These are phyloP conservation scores for Odontocerum albicorne DNA, from an alignment of 2,888 invertebrate genomes.

Conservation along the genomic window DNA sequence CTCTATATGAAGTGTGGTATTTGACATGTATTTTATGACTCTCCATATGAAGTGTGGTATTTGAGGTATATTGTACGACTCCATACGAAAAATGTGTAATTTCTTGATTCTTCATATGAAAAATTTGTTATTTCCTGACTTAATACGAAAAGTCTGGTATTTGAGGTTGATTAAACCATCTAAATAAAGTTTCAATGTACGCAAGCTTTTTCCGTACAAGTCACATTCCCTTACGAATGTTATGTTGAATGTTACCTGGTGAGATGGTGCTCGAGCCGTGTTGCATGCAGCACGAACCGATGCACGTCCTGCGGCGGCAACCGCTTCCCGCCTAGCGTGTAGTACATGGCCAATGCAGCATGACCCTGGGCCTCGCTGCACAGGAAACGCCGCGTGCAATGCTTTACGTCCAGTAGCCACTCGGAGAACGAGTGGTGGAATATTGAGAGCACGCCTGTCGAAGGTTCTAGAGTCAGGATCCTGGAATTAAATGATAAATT, in stretches of 20 bases:
- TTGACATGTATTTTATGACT: too few relatives aligned
- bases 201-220: too few relatives aligned
- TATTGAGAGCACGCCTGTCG: slow-evolving; percentile 65
- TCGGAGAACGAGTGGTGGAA: slow-evolving; percentile 95
- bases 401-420: slow-evolving; percentile 97
- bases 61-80: too few relatives aligned
- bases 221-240: not conserved
- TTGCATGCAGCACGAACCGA: slow-evolving; percentile 70
- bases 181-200: too few relatives aligned
- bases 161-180: too few relatives aligned
- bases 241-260: slow-evolving; percentile 40
- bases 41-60: too few relatives aligned
- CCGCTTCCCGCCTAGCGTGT: slow-evolving; percentile 69
- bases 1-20: too few relatives aligned
- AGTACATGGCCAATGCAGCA: slow-evolving; percentile 83
- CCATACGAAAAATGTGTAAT: too few relatives aligned
- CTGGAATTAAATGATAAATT: too few relatives aligned
- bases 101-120: too few relatives aligned
- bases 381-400: slow-evolving; percentile 92
- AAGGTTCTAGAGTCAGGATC: slow-evolving; percentile 58
- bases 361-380: slow-evolving; percentile 88
- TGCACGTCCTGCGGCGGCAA: slow-evolving; percentile 75
- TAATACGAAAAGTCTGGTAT: too few relatives aligned
- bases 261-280: slow-evolving; percentile 62
- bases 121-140: too few relatives aligned